Evolutionary conservation across 64 coral and sea anemone genomes (phyloP).

Genomic region (Actinia tenebrosa): DNA sequence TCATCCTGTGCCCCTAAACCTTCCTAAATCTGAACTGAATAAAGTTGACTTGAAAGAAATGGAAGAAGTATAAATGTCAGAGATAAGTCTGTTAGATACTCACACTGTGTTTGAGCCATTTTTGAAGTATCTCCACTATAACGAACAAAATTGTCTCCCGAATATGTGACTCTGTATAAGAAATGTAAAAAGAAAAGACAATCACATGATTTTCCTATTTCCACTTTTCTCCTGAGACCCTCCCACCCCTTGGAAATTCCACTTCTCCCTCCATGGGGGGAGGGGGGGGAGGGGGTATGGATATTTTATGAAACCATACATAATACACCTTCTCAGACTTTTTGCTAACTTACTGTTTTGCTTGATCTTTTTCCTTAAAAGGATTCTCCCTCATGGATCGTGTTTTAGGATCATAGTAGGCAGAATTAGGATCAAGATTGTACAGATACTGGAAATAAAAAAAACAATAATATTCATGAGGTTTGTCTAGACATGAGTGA

Average conservation of each 20-base stretch:
- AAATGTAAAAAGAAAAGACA: neutral
- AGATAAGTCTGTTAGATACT: neutral
- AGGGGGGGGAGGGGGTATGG: no score
- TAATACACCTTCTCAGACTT: no score
- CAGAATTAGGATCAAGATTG: conserved; percentile 92
- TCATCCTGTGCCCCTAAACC: no score
- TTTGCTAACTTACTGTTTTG: conserved; percentile 36
- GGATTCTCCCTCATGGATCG: conserved; percentile 98
- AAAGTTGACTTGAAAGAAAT: no score
- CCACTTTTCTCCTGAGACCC: no score
- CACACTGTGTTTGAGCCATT: conserved; percentile 95
- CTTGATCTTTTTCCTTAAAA: conserved; percentile 65
- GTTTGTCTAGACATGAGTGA: neutral
- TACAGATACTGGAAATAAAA: conserved; percentile 69
- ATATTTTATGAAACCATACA: no score
- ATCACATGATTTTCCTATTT: no score
- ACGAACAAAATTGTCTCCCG: conserved; percentile 98
- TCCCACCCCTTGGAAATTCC: no score
- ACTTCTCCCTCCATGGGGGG: no score
- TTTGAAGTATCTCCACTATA: conserved; percentile 92
- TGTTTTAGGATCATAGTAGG: conserved; percentile 97
- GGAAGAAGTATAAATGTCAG: no score
- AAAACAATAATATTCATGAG: neutral
- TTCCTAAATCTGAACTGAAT: no score
- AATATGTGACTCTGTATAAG: conserved; percentile 69